Base-by-base conservation (phyloP, 2,797 vertebrate species). In the Forpus xanthops region DNA sequence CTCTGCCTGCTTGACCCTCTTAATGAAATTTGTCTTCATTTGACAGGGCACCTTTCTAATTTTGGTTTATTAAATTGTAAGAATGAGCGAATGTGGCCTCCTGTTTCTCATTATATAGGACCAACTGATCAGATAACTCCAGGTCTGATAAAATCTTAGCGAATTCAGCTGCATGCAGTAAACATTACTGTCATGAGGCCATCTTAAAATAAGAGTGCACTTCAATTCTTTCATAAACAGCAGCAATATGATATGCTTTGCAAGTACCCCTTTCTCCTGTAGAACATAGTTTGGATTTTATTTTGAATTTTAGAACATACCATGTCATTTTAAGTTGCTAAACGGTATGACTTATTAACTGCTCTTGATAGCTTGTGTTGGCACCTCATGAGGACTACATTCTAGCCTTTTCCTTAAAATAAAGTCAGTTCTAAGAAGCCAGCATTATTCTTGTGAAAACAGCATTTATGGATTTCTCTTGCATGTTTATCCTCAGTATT, bases 351-450 rank as follows among this genome's bases (percentile, higher is more conserved):
- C 81, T 84, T 94, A 91, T 53, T 87, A 65, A 74, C 52, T 83
- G 89, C 16, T 92, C 45, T 73, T 33, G 31, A 87, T 25, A 78
- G 70, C 65, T 20, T 77, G 17, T 67, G 78, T 72, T 89, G 84
- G 81, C 79, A 91, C 64, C 41, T 50, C 14, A 8, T 31, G n/a
- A 85, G 80, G 85, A 56, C n/a, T 66, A 20, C 33, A 8, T 78
- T 85, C 49, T 67, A 84, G 35, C 60, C 70, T 49, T n/a, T n/a
- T 77, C 50, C 75, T 65, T 79, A 75, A 95, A 94, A 94, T 67
- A 42, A 72, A 81, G 41, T 41, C 83, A 85, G 28, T 79, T 89
- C 83, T 95, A 85, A 85, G 78, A 93, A 95, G 88, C 55, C 78
- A 77, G 42, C 72, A 30, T 35, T 74, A 37, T 83, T 87, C 76